These are phyloP conservation scores for Ormyrus rosae DNA, from an alignment of 2,888 invertebrate genomes.

Conservation along the genomic window DNA sequence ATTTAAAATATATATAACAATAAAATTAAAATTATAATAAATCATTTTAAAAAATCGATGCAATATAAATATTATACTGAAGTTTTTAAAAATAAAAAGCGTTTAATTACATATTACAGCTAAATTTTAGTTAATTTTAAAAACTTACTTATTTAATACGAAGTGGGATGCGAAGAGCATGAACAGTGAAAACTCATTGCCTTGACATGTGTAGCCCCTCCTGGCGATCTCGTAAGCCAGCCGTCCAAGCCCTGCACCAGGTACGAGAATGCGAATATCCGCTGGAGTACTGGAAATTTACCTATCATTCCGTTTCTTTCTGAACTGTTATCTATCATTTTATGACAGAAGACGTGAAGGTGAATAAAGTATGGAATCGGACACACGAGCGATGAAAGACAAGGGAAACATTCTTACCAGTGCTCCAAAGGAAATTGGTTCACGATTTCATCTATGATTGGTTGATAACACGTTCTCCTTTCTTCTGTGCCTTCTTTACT, in stretches of 20 bases:
- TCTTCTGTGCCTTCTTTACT: slow-evolving; percentile 89
- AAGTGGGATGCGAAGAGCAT: slow-evolving; percentile 98
- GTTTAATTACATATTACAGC: background rate
- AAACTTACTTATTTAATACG: slow-evolving; percentile 88
- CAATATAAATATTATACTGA: no score
- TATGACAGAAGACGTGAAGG: slow-evolving; percentile 55
- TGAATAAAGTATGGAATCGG: slow-evolving; percentile 56
- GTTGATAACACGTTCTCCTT: slow-evolving; percentile 90
- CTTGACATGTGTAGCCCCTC: slow-evolving; percentile 93
- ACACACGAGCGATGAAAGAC: slow-evolving; percentile 34
- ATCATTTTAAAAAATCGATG: background rate
- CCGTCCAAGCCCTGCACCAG: slow-evolving; percentile 97
- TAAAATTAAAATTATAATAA: background rate
- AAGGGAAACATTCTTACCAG: slow-evolving; percentile 70
- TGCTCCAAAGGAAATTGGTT: slow-evolving; percentile 82
- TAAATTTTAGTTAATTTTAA: slow-evolving; percentile 29
- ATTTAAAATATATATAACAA: no score
- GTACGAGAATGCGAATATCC: slow-evolving; percentile 88
- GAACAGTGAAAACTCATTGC: slow-evolving; percentile 98
- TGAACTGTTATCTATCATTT: slow-evolving; percentile 54
- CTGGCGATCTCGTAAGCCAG: slow-evolving; percentile 95
- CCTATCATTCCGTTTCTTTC: slow-evolving; percentile 64
- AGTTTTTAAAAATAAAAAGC: no score
- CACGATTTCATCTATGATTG: slow-evolving; percentile 90
- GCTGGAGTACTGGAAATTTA: slow-evolving; percentile 72